Conservation (phyloP, 2,113 vertebrate species). For the human region DNA sequence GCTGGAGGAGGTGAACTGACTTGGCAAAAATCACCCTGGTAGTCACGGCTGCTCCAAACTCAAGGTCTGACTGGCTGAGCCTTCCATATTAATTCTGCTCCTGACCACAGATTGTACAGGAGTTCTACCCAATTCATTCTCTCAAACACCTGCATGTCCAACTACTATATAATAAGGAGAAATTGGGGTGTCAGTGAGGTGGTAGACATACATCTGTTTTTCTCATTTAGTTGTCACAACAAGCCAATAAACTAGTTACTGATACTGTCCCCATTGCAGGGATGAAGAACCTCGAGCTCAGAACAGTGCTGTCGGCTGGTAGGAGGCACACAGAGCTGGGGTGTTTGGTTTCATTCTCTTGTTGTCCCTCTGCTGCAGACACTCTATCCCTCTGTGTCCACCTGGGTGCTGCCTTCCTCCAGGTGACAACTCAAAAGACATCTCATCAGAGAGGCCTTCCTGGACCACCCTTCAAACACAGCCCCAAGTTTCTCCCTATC, state of each 20-base stretch:
- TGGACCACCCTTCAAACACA: background rate
- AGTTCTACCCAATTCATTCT: background rate
- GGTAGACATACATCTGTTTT: background rate
- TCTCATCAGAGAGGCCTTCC: background rate
- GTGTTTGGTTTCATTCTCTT: background rate
- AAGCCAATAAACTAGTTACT: background rate
- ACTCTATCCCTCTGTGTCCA: too few relatives aligned
- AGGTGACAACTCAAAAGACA: background rate
- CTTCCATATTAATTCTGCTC: too few relatives aligned
- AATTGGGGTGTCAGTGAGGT: background rate
- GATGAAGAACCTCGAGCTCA: background rate
- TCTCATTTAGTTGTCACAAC: background rate
- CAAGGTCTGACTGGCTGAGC: background rate
- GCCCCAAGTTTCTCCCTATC: background rate
- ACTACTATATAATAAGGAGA: background rate
- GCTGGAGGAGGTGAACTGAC: background rate
- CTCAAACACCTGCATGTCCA: background rate
- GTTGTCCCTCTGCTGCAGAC: background rate
- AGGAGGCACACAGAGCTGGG: fast-evolving
- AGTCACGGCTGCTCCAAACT: background rate
- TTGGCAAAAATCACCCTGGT: too few relatives aligned
- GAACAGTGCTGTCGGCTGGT: fast-evolving
- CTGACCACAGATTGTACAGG: too few relatives aligned
- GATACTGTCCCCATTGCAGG: background rate
- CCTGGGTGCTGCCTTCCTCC: background rate